Conservation (phyloP, 2,113 vertebrate genomes). For the Eubucco bourcierii region DNA sequence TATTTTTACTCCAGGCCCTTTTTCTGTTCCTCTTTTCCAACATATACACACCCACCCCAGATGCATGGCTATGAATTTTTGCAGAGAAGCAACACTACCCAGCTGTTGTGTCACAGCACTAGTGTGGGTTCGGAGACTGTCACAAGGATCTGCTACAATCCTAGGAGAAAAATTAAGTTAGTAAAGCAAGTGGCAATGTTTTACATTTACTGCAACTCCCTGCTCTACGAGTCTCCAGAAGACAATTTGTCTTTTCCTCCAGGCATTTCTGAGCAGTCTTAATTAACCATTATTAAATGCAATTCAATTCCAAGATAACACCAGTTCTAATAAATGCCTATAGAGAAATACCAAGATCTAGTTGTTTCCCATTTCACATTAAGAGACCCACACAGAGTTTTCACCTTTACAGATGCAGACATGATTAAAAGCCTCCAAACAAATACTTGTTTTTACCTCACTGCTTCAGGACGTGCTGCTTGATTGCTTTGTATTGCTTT, state of each 20-base stretch:
- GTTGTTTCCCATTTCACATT: not conserved
- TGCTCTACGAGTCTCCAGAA: not conserved
- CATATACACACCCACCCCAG: too few species aligned
- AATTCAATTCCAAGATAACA: not conserved
- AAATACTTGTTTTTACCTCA: not conserved
- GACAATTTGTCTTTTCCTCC: not conserved
- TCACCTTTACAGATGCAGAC: not conserved
- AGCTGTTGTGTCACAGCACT: not conserved
- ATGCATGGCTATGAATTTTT: not conserved
- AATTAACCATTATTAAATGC: not conserved
- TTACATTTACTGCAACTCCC: not conserved
- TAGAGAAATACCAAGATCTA: not conserved
- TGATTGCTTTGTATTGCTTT: not conserved
- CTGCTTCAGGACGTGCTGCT: not conserved
- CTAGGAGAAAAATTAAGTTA: not conserved
- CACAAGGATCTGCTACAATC: not conserved
- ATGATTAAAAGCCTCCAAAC: not conserved
- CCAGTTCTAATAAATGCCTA: not conserved
- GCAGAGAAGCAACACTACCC: not conserved
- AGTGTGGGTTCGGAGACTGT: not conserved
- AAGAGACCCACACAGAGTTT: not conserved
- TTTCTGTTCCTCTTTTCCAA: not conserved
- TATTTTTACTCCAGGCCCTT: not conserved
- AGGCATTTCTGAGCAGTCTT: not conserved
- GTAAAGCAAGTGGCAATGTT: not conserved